These are phyloP conservation scores for Ascaphus truei DNA, from an alignment of 2,113 vertebrate species.

Conservation along the genomic window DNA sequence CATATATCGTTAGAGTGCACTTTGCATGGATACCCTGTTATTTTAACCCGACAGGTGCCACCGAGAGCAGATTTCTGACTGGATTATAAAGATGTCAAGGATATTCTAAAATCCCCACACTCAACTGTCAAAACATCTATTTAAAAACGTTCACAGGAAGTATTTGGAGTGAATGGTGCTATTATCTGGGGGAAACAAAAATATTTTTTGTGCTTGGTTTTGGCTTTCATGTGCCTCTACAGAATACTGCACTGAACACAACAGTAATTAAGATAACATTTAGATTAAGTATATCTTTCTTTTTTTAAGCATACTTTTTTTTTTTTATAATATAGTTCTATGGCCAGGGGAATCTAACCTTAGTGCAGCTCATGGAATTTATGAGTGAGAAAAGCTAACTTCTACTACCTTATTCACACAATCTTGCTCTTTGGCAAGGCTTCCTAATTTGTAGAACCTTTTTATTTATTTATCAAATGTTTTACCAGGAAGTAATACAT, in stretches of 20 bases:
- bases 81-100: constrained; percentile 10
- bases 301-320: no score
- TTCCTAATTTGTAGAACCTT: no score
- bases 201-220: not conserved
- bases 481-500: no score
- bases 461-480: no score
- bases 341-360: no score
- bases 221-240: not conserved
- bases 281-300: no score
- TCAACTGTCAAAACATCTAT: not conserved
- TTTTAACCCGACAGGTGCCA: constrained; percentile 20
- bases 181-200: not conserved
- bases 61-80: constrained; percentile 1
- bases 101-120: constrained; percentile 8
- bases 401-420: no score
- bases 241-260: not conserved
- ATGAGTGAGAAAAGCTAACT: no score
- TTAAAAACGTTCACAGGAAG: not conserved
- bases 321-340: no score
- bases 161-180: not conserved
- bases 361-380: no score
- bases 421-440: no score
- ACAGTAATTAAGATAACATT: not conserved
- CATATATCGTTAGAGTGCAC: constrained; percentile 6
- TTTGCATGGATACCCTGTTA: constrained; percentile 1